These are phyloP conservation scores for Geophilus truncorum DNA, from an alignment of 2,888 invertebrate genomes.

Conservation along the genomic window DNA sequence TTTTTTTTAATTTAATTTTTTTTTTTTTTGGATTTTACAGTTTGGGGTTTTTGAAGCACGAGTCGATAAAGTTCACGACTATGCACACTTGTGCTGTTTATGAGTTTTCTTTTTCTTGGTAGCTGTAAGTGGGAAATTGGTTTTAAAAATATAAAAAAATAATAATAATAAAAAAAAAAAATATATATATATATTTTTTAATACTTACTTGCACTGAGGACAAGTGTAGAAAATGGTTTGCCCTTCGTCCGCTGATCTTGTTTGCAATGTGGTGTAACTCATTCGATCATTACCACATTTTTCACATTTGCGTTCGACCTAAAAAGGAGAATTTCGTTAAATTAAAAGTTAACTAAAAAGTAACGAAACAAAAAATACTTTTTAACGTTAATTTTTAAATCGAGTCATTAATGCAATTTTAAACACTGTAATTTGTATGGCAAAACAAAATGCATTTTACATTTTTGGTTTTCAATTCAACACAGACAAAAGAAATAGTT, in stretches of 20 bases:
- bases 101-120: constrained; percentile 69
- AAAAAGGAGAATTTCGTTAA: not conserved
- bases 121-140: constrained; percentile 51
- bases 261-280: constrained; percentile 91
- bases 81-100: constrained; percentile 45
- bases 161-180: too few relatives aligned
- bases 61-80: not conserved
- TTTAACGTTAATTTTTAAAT: too few relatives aligned
- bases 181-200: too few relatives aligned
- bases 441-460: too few relatives aligned
- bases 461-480: too few relatives aligned
- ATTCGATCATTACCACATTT: constrained; percentile 86
- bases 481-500: too few relatives aligned
- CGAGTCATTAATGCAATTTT: too few relatives aligned
- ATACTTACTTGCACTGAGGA: constrained; percentile 75
- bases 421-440: too few relatives aligned
- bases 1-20: not conserved
- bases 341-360: not conserved
- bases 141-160: too few relatives aligned
- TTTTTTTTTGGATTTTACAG: not conserved
- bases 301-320: constrained; percentile 57
- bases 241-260: constrained; percentile 97
- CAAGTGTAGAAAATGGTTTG: constrained; percentile 98
- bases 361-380: not conserved
- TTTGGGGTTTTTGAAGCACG: not conserved